Evolutionary conservation across 2,797 vertebrate species (phyloP), one percentile per base, ranked within the genome.

Genomic region (Lacerta viridis): DNA sequence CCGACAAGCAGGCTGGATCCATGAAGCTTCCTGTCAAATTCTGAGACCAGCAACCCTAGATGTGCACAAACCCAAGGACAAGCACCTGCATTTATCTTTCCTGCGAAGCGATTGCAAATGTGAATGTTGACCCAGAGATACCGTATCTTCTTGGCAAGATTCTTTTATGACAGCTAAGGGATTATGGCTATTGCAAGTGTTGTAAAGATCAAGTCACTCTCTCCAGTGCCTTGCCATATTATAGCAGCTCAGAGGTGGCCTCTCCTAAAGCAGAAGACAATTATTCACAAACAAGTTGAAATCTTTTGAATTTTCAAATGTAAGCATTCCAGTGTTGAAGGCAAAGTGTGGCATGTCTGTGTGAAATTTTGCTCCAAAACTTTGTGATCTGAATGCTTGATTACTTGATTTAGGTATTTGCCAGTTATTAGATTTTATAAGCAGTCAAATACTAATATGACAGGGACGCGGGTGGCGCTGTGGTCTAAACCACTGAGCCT

Each of bases 121-220:
- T 55, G 81, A 83, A 41, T 88, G 74, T 23, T 83, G 86, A 68
- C 71, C 55, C 64, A 7, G 20, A 68, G 71, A 83, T 88, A 88
- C 29, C 29, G 29, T 88, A 87, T 87, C 80, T 88, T 66, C 43
- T 41, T 61, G 86, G 46, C 50, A 87, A 33, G 72, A 81, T 74
- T 61, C 78, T 9, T 7, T 83, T 69, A 86, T 27, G 11, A 86
- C 61, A 78, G 41, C 25, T 71, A 55, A 64, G 27, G 50, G 23
- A 33, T 79, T 78, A 36, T 61, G 20, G 29, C 29, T n/a, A 46
- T 75, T 75, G 25, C 36, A 86, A 39, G 23, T 27, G 46, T 27
- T 84, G 46, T 11, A 72, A 72, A 46, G 46, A 84, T 74, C 46
- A 81, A 39, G 17, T 41, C 25, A 27, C 68, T 81, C 7, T 86